Percentiles rank a stretch among this genome's conserved stretches.
Evolutionary conservation across 2,113 vertebrate genomes (phyloP).

Genomic region (Anoplopoma fimbria): DNA sequence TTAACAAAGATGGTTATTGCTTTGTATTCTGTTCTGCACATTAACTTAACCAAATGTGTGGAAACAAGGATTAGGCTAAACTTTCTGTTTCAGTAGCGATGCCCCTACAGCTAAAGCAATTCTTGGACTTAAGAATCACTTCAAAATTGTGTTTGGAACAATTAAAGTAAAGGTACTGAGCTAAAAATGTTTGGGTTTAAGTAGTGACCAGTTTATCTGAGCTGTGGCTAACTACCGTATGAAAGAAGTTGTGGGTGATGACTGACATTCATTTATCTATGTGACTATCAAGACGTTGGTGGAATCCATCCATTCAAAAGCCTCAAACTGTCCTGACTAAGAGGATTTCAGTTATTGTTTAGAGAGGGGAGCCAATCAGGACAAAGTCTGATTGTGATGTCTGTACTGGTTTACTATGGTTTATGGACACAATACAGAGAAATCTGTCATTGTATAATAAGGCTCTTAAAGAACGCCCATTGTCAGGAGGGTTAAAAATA

Average conservation of each 20-base stretch:
- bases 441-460: slow-evolving; percentile 12
- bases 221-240: background rate
- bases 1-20: background rate
- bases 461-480: background rate
- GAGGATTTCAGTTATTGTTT: slow-evolving; percentile 53
- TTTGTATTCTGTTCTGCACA: background rate
- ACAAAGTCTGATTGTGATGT: slow-evolving; percentile 15
- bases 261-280: background rate
- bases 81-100: background rate
- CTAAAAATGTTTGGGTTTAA: background rate
- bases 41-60: background rate
- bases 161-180: background rate
- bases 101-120: background rate
- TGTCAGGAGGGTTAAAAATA: background rate
- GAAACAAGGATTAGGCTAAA: background rate
- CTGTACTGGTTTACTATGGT: slow-evolving; percentile 18
- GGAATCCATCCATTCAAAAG: slow-evolving; percentile 8
- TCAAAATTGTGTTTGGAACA: background rate
- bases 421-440: slow-evolving; percentile 18
- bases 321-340: slow-evolving; percentile 17
- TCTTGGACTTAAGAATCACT: background rate
- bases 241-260: background rate
- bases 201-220: background rate
- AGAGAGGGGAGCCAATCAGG: slow-evolving; percentile 31
- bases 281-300: background rate